phyloP scores from a whole-genome alignment of 1,140 invertebrate genomes.

The Anastrepha ludens region DNA sequence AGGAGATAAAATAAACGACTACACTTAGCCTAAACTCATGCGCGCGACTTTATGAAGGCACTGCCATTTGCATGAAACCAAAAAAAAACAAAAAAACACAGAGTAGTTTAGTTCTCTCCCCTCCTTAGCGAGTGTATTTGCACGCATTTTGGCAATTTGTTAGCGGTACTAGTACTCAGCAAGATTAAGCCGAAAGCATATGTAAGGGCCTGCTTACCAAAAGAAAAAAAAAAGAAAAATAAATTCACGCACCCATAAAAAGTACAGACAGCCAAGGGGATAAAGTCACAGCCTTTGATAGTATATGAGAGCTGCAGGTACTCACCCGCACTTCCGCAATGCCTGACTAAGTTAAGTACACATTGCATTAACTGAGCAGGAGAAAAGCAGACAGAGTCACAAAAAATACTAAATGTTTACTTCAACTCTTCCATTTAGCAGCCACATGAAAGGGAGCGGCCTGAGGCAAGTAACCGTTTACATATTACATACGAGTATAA shows the following conservation, averaged over 20 bases:
- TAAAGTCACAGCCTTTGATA: neutral
- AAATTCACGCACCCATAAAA: neutral
- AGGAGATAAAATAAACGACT: neutral
- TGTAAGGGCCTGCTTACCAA: neutral
- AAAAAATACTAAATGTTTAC: neutral
- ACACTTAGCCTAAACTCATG: neutral
- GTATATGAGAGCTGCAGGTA: neutral
- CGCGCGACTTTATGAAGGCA: neutral
- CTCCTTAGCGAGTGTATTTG: neutral
- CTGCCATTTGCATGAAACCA: neutral
- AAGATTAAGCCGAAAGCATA: neutral
- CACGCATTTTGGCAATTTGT: conserved; percentile 48
- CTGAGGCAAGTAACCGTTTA: neutral
- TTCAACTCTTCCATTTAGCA: conserved; percentile 30
- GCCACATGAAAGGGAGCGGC: neutral
- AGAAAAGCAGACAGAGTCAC: neutral
- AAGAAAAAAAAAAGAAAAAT: neutral
- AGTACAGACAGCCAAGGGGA: neutral
- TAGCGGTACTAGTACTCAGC: conserved; percentile 27
- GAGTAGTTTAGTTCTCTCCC: neutral
- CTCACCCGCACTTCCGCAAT: conserved; percentile 3
- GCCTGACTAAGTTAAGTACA: neutral
- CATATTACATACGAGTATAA: neutral
- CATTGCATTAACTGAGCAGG: neutral
- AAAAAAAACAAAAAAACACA: neutral